phyloP scores from a whole-genome alignment of 1,140 invertebrate genomes.

The Drosophila seguyi region DNA sequence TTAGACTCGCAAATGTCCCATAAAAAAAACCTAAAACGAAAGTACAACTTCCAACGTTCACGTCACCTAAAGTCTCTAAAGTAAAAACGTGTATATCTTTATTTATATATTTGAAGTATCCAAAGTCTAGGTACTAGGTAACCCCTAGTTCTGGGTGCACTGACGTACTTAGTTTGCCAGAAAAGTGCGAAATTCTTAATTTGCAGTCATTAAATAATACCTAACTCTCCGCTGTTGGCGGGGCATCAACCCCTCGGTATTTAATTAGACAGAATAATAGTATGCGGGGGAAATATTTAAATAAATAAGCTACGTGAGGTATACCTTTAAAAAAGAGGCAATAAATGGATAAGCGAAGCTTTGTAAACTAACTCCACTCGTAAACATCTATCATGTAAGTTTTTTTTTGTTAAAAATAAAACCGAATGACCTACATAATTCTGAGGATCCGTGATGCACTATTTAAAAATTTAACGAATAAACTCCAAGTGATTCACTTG shows the following conservation, averaged over 20 bases:
- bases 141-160: background rate
- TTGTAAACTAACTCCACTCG: background rate
- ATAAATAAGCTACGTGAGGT: background rate
- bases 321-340: background rate
- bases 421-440: conserved; percentile 2
- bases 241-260: background rate
- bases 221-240: background rate
- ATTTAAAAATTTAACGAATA: conserved; percentile 9
- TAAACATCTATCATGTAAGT: background rate
- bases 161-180: conserved; percentile 5
- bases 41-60: conserved; percentile 35
- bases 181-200: background rate
- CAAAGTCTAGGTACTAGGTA: conserved; percentile 21
- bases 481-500: conserved; percentile 15
- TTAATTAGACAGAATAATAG: conserved; percentile 1
- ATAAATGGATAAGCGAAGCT: too few relatives aligned
- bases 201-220: conserved; percentile 1
- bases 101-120: conserved; percentile 20
- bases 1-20: background rate
- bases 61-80: conserved; percentile 6
- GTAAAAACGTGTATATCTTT: conserved; percentile 3
- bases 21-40: conserved; percentile 17
- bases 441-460: background rate
- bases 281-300: too few relatives aligned
- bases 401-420: background rate